phyloP scores from a whole-genome alignment of 2,113 vertebrate genomes.

The Varanus komodoensis region DNA sequence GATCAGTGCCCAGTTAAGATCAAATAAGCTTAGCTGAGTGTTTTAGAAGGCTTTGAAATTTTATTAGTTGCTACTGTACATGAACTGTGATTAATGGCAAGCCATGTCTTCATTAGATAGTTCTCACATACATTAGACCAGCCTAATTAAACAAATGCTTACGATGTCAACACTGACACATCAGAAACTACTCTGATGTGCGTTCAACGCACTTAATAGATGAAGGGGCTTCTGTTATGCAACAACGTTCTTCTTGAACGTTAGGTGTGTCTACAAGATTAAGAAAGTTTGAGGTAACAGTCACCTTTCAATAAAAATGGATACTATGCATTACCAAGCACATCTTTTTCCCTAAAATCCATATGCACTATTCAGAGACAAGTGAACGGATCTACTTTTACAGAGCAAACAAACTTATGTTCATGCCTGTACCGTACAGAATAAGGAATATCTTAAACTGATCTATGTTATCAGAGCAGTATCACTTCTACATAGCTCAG shows the following conservation, averaged over 20 bases:
- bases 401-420: not conserved
- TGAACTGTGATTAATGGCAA: constrained; percentile 25
- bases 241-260: not conserved
- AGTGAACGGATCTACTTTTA: not conserved
- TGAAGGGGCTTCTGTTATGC: not conserved
- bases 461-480: not conserved
- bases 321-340: not conserved
- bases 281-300: not conserved
- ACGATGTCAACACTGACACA: not conserved
- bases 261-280: not conserved
- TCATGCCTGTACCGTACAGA: not conserved
- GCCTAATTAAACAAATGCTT: constrained; percentile 34
- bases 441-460: not conserved
- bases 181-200: not conserved
- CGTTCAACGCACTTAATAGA: not conserved
- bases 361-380: not conserved
- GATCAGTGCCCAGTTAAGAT: constrained; percentile 31
- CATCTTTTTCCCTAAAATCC: not conserved
- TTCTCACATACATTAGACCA: constrained; percentile 37
- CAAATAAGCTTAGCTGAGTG: constrained; percentile 31
- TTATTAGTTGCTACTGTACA: constrained; percentile 28
- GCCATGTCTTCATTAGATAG: constrained; percentile 10
- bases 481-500: too few species aligned
- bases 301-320: not conserved
- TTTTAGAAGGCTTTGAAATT: constrained; percentile 36